Percentiles rank a stretch among this genome's conserved stretches.
Conservation (phyloP, 1,140 invertebrate genomes). For the Drusus annulatus region DNA sequence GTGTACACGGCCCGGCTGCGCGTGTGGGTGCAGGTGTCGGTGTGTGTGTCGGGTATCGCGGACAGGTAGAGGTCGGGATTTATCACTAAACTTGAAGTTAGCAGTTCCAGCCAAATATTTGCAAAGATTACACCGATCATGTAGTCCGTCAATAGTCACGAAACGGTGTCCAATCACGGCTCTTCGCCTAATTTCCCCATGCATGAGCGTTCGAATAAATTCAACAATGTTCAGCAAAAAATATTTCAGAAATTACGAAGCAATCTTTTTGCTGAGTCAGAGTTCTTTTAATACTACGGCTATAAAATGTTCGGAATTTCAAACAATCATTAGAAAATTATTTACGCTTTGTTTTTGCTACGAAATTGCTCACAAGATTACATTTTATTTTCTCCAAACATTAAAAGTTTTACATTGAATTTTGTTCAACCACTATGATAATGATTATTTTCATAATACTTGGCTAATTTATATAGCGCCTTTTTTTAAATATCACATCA, state of each 20-base stretch:
- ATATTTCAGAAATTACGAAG: too few relatives aligned
- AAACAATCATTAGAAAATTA: too few relatives aligned
- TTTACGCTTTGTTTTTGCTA: too few relatives aligned
- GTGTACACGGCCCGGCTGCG: conserved; percentile 2
- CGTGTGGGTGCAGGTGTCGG: neutral
- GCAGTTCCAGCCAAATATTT: conserved; percentile 22
- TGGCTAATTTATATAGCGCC: too few relatives aligned
- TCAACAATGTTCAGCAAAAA: too few relatives aligned
- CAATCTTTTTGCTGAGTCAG: neutral
- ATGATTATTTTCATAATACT: too few relatives aligned
- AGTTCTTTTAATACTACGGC: neutral
- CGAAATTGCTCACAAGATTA: too few relatives aligned
- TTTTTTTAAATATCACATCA: too few relatives aligned
- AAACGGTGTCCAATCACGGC: neutral
- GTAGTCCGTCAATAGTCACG: neutral
- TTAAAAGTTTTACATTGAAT: too few relatives aligned
- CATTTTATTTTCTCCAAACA: too few relatives aligned
- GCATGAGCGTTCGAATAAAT: neutral
- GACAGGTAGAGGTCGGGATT: conserved; percentile 43
- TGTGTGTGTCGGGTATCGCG: conserved; percentile 31
- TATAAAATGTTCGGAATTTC: neutral
- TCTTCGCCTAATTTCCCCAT: neutral
- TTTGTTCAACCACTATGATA: too few relatives aligned
- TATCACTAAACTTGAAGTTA: conserved; percentile 10
- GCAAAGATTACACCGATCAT: neutral